A percentile compares a stretch with the other conserved stretches of the same genome.
phyloP scores from a whole-genome alignment of 2,113 vertebrate genomes.

The Athene cunicularia region DNA sequence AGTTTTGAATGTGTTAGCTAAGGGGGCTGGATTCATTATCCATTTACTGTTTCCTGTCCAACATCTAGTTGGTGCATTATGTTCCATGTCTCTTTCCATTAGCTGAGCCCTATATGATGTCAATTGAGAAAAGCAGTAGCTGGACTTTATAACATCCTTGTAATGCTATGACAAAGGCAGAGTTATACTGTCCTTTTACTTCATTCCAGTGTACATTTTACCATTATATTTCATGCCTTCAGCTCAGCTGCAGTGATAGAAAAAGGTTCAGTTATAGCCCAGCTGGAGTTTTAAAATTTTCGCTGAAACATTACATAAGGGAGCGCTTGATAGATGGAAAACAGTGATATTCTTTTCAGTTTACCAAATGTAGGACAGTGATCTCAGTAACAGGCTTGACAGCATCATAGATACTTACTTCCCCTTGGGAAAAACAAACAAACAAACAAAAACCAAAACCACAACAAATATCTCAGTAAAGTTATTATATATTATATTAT shows the following conservation, averaged over 20 bases:
- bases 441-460: not conserved
- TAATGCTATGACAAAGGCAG: conserved; percentile 72
- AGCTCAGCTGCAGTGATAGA: conserved; percentile 63
- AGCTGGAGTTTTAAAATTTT: conserved; percentile 71
- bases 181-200: conserved; percentile 72
- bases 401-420: not conserved
- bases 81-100: conserved; percentile 90
- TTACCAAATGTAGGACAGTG: conserved; percentile 15
- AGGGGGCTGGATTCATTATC: conserved; percentile 84
- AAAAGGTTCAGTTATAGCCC: conserved; percentile 65
- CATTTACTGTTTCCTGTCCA: conserved; percentile 82
- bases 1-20: conserved; percentile 84
- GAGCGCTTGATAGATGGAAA: conserved; percentile 35
- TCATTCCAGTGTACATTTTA: conserved; percentile 79
- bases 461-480: not conserved
- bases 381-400: not conserved
- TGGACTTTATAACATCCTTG: conserved; percentile 72
- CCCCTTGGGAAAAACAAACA: not conserved
- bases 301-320: conserved; percentile 63
- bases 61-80: conserved; percentile 87
- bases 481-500: not conserved
- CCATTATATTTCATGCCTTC: conserved; percentile 81
- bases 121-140: conserved; percentile 82
- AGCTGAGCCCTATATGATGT: conserved; percentile 83
- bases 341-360: conserved; percentile 27